Evolutionary conservation across 2,888 invertebrate species (phyloP).

Genomic region (Zygogramma bicolorata): DNA sequence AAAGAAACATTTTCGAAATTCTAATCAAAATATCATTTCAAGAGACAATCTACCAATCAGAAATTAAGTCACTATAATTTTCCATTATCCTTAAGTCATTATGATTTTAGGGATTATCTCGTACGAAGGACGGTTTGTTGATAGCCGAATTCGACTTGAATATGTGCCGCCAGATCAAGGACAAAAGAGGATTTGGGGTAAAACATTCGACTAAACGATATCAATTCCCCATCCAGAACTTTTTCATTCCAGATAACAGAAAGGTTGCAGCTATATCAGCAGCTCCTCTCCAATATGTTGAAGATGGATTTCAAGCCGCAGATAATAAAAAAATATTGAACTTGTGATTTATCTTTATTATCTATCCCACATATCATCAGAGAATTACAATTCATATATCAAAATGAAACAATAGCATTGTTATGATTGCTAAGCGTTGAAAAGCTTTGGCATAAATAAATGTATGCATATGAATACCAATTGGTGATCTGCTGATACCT

Average conservation of each 20-base stretch:
- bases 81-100: neutral
- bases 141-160: slow-evolving; percentile 93
- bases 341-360: neutral
- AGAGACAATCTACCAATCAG: no score
- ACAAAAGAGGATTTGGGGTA: slow-evolving; percentile 92
- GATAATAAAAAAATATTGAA: slow-evolving; percentile 70
- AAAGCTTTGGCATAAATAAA: no score
- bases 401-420: no score
- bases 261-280: slow-evolving; percentile 88
- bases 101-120: slow-evolving; percentile 49
- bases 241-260: slow-evolving; percentile 86
- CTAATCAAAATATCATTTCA: no score
- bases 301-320: slow-evolving; percentile 83
- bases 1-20: no score
- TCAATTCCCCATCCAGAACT: neutral
- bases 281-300: slow-evolving; percentile 77
- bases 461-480: no score
- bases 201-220: neutral
- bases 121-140: slow-evolving; percentile 76
- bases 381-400: neutral
- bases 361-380: neutral
- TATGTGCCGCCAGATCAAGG: slow-evolving; percentile 91
- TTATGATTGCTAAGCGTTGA: no score
- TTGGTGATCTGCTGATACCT: no score
- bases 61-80: no score